Conservation (phyloP, 1,140 invertebrate genomes). For the Drosophila tani region DNA sequence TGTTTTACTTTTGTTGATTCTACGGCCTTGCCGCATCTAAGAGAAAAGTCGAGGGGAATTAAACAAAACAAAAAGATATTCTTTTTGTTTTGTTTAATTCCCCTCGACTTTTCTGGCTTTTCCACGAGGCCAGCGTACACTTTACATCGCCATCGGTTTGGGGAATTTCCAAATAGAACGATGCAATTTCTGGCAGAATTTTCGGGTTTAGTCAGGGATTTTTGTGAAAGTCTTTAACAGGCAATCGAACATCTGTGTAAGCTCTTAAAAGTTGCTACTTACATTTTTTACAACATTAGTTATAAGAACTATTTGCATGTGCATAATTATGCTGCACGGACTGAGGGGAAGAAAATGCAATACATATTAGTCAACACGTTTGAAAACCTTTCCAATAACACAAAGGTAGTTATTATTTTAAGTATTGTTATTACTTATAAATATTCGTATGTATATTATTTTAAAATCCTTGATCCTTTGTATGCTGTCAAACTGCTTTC, state of each 20-base stretch:
- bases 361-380: no score
- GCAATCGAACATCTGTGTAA: no score
- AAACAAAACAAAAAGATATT: constrained; percentile 65
- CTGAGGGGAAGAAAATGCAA: background rate
- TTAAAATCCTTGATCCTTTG: no score
- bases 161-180: constrained; percentile 46
- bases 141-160: constrained; percentile 7
- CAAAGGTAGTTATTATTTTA: background rate
- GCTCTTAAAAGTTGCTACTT: no score
- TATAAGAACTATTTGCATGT: no score
- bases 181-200: constrained; percentile 4
- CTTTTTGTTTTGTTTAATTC: no score
- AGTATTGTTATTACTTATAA: no score
- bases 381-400: background rate
- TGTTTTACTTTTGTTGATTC: constrained; percentile 81
- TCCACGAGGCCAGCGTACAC: background rate
- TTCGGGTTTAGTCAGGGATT: background rate
- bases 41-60: constrained; percentile 46
- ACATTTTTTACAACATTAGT: background rate
- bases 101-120: no score
- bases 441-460: background rate
- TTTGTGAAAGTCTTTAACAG: background rate
- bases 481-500: no score
- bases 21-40: constrained; percentile 32
- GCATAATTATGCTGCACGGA: background rate